Percentiles rank a stretch among this genome's conserved stretches.
Conservation (phyloP, 2,113 vertebrate species). For the Henicopernis longicauda region DNA sequence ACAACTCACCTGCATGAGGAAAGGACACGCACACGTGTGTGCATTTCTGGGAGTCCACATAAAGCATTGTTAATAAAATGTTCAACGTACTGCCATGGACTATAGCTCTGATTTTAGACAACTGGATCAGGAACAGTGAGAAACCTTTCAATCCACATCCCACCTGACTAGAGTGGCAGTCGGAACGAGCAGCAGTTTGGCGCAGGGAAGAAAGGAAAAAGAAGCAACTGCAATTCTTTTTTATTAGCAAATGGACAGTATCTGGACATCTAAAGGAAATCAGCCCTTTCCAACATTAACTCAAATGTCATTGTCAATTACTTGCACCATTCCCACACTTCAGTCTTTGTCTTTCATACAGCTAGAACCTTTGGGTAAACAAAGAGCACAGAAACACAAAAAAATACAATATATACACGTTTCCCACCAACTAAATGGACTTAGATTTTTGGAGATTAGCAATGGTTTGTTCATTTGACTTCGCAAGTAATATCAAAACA, state of each 20-base stretch:
- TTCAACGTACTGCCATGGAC: neutral
- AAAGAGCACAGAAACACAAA: neutral
- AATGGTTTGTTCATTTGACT: neutral
- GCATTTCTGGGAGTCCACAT: neutral
- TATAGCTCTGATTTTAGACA: neutral
- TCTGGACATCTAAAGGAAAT: slow-evolving; percentile 4
- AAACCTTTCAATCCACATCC: neutral
- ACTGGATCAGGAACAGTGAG: neutral
- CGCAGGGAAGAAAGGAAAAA: neutral
- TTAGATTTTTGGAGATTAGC: slow-evolving; percentile 18
- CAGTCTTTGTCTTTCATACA: neutral
- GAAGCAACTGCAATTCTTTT: neutral
- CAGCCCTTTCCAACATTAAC: slow-evolving; percentile 17
- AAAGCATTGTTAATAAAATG: rapidly evolving
- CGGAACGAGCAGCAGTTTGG: neutral
- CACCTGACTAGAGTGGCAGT: neutral
- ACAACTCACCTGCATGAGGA: neutral
- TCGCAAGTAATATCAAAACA: slow-evolving; percentile 28
- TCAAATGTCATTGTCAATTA: neutral
- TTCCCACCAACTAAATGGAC: neutral
- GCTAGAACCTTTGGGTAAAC: slow-evolving; percentile 16
- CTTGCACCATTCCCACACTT: neutral
- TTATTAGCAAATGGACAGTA: slow-evolving; percentile 27
- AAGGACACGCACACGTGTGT: neutral
- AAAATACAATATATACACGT: neutral